Evolutionary conservation across 2,113 vertebrate genomes (phyloP), one percentile per base, ranked within the genome.

Genomic region (Shinisaurus crocodilurus): DNA sequence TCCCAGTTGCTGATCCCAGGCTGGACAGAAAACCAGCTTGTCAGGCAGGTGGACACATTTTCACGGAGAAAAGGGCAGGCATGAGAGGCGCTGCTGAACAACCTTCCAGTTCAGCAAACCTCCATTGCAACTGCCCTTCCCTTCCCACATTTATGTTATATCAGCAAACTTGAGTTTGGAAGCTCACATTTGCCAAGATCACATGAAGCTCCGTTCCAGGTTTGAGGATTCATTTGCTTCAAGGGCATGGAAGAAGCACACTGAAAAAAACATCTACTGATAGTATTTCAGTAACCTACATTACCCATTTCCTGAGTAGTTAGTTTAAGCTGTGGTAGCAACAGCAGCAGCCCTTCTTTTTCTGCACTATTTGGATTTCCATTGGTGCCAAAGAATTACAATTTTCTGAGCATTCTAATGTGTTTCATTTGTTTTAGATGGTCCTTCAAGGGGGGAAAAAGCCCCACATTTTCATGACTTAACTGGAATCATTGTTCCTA

Each of bases 391-490:
- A 29, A 29, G 23, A 67, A 67, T 5, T 67, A 27, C 50, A 75
- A 74, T 95, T 96, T 95, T 96, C 95, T 91, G 86, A 95, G 83
- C 92, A 85, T 95, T 97, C 29, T 96, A 95, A 96, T 96, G 94
- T 95, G 94, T 95, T 96, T 97, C 67, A 96, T 97, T 97, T 97
- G 65, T 0, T 85, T 45, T 87, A 94, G 12, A 15, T 60, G 57
- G 57, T 60, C 57, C 13, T 60, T 60, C 13, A 16, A 2, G 57
- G 57, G 2, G 13, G 13, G 13, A 16, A 16, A 60, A 16, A 12
- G 13, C 10, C 48, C 48, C 48, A 60, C 57, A 60, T 60, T 60
- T 60, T 60, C 57, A 12, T 60, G 57, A 60, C 57, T 60, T 60
- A 60, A 60, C 16, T 60, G 57, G 13, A 60, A 60, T 60, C 57